Evolutionary conservation across 2,797 vertebrate species (phyloP).

Genomic region (Carapus acus): DNA sequence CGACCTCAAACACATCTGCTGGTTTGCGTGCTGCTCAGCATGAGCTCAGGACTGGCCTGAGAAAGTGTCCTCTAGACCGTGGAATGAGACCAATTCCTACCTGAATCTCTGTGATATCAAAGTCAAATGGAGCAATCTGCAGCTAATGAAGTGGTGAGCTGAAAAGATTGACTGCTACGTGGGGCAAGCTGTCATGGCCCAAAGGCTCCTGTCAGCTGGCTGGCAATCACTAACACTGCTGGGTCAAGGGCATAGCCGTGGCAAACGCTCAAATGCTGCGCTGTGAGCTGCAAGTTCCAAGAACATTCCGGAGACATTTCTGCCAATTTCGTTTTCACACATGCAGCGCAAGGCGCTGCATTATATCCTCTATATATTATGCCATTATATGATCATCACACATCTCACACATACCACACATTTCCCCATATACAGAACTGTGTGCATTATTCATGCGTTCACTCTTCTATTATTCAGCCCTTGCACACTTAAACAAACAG

Average conservation of each 20-base stretch:
- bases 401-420: too few relatives aligned
- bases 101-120: conserved; percentile 5
- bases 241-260: conserved; percentile 25
- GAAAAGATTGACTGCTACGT: conserved; percentile 45
- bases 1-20: neutral
- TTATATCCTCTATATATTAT: conserved; percentile 6
- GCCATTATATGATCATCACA: conserved; percentile 23
- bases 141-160: conserved; percentile 47
- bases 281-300: conserved; percentile 16
- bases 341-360: conserved; percentile 1
- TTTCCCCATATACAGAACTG: conserved; percentile 18
- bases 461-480: conserved; percentile 53
- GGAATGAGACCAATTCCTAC: too few relatives aligned
- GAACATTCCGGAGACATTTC: conserved; percentile 14
- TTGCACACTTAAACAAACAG: conserved; percentile 33
- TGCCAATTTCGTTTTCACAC: too few relatives aligned
- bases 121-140: conserved; percentile 45
- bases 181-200: conserved; percentile 32
- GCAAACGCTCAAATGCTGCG: conserved; percentile 23
- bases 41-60: neutral
- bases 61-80: too few relatives aligned
- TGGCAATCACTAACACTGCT: conserved; percentile 40
- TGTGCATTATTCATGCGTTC: conserved; percentile 54
- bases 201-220: conserved; percentile 36
- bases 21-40: too few relatives aligned